These are phyloP conservation scores for Rotaria magnacalcarata DNA, from an alignment of 2,888 invertebrate species.

Conservation along the genomic window DNA sequence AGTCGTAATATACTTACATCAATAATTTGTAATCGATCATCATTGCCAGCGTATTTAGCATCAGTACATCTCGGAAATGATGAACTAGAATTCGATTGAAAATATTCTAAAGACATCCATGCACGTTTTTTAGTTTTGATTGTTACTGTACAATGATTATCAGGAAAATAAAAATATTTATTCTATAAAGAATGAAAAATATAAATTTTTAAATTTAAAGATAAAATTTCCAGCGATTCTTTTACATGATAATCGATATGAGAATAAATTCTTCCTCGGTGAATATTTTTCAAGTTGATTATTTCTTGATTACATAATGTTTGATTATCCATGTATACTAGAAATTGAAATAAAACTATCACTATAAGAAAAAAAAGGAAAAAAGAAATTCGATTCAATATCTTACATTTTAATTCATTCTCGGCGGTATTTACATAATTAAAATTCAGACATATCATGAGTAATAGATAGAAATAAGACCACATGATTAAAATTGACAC, in stretches of 20 bases:
- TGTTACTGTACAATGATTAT: constrained; percentile 2
- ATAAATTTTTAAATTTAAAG: background rate
- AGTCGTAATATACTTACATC: background rate
- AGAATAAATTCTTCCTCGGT: background rate
- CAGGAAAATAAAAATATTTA: background rate
- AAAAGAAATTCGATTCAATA: background rate
- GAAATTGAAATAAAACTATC: background rate
- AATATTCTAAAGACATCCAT: background rate
- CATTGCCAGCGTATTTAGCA: background rate
- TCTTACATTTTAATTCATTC: background rate
- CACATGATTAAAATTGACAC: background rate
- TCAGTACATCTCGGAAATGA: constrained; percentile 3
- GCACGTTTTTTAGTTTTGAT: background rate
- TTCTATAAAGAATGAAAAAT: background rate
- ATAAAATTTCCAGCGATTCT: background rate
- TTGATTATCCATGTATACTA: constrained; percentile 33
- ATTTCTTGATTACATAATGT: background rate
- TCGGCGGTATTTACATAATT: background rate
- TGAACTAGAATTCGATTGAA: constrained; percentile 16
- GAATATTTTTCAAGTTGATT: background rate
- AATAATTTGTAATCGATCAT: constrained; percentile 31
- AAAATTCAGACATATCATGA: background rate
- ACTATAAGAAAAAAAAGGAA: background rate
- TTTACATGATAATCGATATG: background rate
- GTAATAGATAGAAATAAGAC: background rate